These are phyloP conservation scores for Macropodus opercularis DNA, from an alignment of 2,797 vertebrate genomes.

Conservation along the genomic window DNA sequence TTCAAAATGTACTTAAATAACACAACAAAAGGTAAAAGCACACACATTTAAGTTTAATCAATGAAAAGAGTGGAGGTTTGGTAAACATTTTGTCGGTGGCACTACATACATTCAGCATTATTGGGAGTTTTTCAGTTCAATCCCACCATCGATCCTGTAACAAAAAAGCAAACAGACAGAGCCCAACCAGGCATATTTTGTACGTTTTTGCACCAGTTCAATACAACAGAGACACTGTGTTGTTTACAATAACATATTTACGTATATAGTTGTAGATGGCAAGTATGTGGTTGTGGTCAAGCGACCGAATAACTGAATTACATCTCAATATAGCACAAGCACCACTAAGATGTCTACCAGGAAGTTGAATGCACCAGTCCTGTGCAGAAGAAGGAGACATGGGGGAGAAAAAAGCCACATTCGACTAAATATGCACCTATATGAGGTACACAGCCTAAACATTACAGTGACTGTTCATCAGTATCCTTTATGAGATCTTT, in stretches of 20 bases:
- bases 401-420: slow-evolving; percentile 70
- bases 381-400: slow-evolving; percentile 65
- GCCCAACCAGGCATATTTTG: slow-evolving; percentile 70
- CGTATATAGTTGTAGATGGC: slow-evolving; percentile 77
- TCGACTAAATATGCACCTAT: slow-evolving; percentile 68
- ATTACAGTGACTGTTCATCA: slow-evolving; percentile 67
- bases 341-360: slow-evolving; percentile 78
- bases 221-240: slow-evolving; percentile 81
- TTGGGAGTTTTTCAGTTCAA: slow-evolving; percentile 77
- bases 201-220: slow-evolving; percentile 76
- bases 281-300: slow-evolving; percentile 61
- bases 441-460: slow-evolving; percentile 65
- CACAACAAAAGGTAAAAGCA: slow-evolving; percentile 75
- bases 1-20: too few relatives aligned
- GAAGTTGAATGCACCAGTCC: slow-evolving; percentile 67
- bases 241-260: slow-evolving; percentile 80
- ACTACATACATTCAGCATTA: slow-evolving; percentile 87
- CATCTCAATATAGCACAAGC: slow-evolving; percentile 79
- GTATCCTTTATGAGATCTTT: slow-evolving; percentile 64
- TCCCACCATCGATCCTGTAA: slow-evolving; percentile 80
- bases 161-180: slow-evolving; percentile 70
- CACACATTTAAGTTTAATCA: slow-evolving; percentile 87
- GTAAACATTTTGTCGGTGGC: slow-evolving; percentile 87
- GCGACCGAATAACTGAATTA: slow-evolving; percentile 66
- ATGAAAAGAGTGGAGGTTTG: slow-evolving; percentile 85